These are phyloP conservation scores for Marmota flaviventris DNA, from an alignment of 2,113 vertebrate species.

Conservation along the genomic window DNA sequence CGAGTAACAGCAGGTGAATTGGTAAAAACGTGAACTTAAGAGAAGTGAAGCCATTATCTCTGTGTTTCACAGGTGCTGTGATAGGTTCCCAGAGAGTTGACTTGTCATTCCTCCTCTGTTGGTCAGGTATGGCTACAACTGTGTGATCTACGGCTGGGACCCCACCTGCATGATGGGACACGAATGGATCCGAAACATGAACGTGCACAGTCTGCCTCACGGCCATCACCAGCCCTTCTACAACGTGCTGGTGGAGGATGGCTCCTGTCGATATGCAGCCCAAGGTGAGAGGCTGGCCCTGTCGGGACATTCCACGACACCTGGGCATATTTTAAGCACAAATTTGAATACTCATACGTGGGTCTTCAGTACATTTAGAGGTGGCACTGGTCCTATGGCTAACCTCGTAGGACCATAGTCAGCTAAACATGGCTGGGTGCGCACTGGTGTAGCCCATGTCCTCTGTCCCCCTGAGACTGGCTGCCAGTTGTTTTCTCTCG, in stretches of 20 bases:
- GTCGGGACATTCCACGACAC: accelerated
- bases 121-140: slow-evolving; percentile 95
- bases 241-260: slow-evolving; percentile 97
- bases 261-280: slow-evolving; percentile 96
- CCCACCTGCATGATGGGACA: slow-evolving; percentile 98
- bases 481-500: too few species aligned
- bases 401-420: background rate
- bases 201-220: slow-evolving; percentile 94
- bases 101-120: accelerated
- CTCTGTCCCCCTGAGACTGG: too few species aligned
- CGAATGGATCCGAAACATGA: slow-evolving; percentile 98
- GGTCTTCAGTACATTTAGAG: background rate
- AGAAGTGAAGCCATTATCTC: accelerated
- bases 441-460: too few species aligned
- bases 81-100: background rate
- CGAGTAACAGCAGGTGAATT: background rate
- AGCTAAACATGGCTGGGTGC: background rate
- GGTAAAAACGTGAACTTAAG: accelerated
- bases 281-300: slow-evolving; percentile 89
- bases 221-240: slow-evolving; percentile 98
- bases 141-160: slow-evolving; percentile 98
- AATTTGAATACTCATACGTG: accelerated
- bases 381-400: background rate
- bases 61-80: accelerated
- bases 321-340: accelerated